Base-by-base conservation (phyloP, 2,113 vertebrate genomes). In the Calypte anna region DNA sequence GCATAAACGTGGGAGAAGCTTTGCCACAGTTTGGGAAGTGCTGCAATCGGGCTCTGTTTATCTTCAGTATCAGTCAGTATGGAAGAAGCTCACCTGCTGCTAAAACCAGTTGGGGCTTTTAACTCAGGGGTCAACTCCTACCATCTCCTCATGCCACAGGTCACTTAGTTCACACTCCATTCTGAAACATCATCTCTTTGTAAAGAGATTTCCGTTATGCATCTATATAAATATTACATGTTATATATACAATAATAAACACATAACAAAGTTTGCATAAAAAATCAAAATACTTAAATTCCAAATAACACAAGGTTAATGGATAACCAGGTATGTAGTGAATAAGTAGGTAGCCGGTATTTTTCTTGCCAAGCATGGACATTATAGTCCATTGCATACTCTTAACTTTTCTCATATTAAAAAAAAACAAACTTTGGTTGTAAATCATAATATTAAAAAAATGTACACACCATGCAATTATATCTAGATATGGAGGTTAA, bases 401-500 rank as follows among this genome's bases (percentile, higher is more conserved):
- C 46, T 17, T 78, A 77, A 43, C 20, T 68, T 67, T 91, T 63
- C 28, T 68, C 40, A 9, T 19, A 22, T n/a, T 33, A 12, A 72
- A 67, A 90, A 79, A 92, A 82, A 40, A 40, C 11, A 11, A 12
- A 64, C 28, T 69, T 67, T 6, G 7, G 16, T 38, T 61, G 9
- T 57, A 91, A 80, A 88, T 55, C 82, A 57, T 57, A 84, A 33
- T 38, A 91, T 36, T 57, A 77, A 88, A 24, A 24, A 66, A 82
- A 63, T 85, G 85, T 62, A 90, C 40, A 62, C 21, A 86, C 17
- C 43, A 48, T 27, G 44, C 20, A 75, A 88, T 82, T 91, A 30
- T n/a, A 46, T 54, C 76, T 83, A 96, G 64, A 64, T 59, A 50
- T 36, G 19, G 48, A 83, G 55, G 85, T 87, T 87, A 81, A 90